Base-by-base conservation (phyloP, 1,140 invertebrate genomes). In the Mercenaria mercenaria region DNA sequence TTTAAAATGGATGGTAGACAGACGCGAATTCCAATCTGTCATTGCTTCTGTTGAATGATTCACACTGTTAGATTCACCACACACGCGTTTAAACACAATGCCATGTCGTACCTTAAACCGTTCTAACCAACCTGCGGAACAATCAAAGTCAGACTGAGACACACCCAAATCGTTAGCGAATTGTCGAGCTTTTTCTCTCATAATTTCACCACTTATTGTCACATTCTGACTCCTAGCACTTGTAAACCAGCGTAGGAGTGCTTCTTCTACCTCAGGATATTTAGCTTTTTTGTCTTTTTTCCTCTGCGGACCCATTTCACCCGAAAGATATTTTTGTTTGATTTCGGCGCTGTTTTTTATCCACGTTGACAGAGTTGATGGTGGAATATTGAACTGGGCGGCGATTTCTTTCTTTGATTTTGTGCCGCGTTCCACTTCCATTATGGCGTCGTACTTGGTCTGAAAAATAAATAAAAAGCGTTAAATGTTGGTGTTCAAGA, bases 331-430 rank as follows among this genome's bases (percentile, higher is more conserved):
- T 15, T 64, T 79, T 41, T 50, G 37, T 81, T 88, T 69, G 18
- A 88, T 88, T 37, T 80, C 77, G 26, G 50, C 77, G 11, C 23
- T 88, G 59, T 80, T 88, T 88, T 61, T 79, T 11, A 74, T 52
- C 77, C 50, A 79, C 15, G 85, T 88, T 64, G 50, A 79, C 23
- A 79, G 39, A 11, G 72, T 88, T 37, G 77, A 69, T 76, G 32
- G 43, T 67, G 86, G 76, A 50, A 80, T 80, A 32, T 43, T 32
- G 41, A 67, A 69, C 26, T 72, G 32, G 1, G 59, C 29, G n/a
- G 87, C 77, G n/a, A 81, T 82, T 29, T 88, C 74, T 32, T 81
- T 81, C 56, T 88, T 88, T 23, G 87, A 61, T 37, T 81, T 88
- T 4, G 37, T 37, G 34, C 76, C 76, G 2, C 23, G 32, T 39